These are phyloP conservation scores for Adelges cooleyi DNA, from an alignment of 1,140 invertebrate species.

Conservation along the genomic window DNA sequence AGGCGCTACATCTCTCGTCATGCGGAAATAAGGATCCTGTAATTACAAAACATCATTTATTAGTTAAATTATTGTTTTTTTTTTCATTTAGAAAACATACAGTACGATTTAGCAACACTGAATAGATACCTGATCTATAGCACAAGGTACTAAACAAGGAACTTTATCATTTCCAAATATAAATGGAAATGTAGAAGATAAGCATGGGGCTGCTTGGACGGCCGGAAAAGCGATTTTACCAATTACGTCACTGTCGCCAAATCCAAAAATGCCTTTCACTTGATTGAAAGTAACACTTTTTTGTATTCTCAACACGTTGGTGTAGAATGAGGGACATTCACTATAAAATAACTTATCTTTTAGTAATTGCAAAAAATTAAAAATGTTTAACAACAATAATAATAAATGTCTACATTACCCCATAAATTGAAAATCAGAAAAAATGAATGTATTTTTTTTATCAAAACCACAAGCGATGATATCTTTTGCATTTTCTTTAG, in stretches of 20 bases:
- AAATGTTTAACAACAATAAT: neutral
- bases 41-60: conserved; percentile 29
- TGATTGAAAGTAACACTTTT: conserved; percentile 94
- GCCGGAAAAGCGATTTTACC: conserved; percentile 96
- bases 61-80: neutral
- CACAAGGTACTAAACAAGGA: conserved; percentile 92
- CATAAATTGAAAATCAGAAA: conserved; percentile 88
- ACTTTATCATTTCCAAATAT: conserved; percentile 80
- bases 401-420: conserved; percentile 49
- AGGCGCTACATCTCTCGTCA: conserved; percentile 94
- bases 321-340: conserved; percentile 77
- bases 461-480: conserved; percentile 98
- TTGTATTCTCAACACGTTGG: conserved; percentile 82
- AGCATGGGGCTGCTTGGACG: conserved; percentile 88
- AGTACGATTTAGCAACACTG: too few species aligned
- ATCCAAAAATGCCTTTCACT: conserved; percentile 92
- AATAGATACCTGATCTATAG: conserved; percentile 90
- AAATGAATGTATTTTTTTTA: conserved; percentile 92
- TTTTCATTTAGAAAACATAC: too few species aligned
- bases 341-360: conserved; percentile 44
- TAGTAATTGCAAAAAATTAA: too few species aligned
- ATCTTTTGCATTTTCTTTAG: conserved; percentile 89
- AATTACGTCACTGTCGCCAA: conserved; percentile 87
- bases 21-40: conserved; percentile 93
- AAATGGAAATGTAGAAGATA: conserved; percentile 89